A percentile compares a stretch with the other conserved stretches of the same genome.
These are phyloP conservation scores for Liparis tanakae DNA, from an alignment of 2,797 vertebrate species.

Conservation along the genomic window DNA sequence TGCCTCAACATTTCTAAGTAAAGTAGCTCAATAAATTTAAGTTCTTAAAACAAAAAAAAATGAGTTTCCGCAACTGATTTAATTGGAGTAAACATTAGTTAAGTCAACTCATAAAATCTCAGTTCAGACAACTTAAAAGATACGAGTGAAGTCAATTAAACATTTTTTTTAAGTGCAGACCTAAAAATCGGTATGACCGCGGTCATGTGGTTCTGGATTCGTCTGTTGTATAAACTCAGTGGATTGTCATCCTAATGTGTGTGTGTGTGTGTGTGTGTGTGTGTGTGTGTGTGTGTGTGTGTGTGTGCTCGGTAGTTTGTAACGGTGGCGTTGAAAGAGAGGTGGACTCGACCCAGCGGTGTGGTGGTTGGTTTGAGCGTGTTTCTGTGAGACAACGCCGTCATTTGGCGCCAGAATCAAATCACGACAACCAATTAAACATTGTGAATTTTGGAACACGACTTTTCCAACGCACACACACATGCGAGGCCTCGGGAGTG, in stretches of 20 bases:
- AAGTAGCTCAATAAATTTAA: too few relatives aligned
- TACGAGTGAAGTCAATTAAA: too few relatives aligned
- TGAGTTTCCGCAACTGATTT: too few relatives aligned
- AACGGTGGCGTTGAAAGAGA: constrained; percentile 12
- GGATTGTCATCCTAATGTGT: neutral
- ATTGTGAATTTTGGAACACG: constrained; percentile 43
- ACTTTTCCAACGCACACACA: constrained; percentile 17
- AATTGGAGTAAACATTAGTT: too few relatives aligned
- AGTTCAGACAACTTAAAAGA: too few relatives aligned
- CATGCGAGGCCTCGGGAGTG: constrained; percentile 20
- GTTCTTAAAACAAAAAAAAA: too few relatives aligned
- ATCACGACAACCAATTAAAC: constrained; percentile 63
- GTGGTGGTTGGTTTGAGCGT: constrained; percentile 37
- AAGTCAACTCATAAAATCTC: too few relatives aligned
- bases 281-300: neutral
- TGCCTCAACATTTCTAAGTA: too few relatives aligned
- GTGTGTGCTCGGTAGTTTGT: constrained; percentile 5
- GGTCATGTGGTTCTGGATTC: neutral
- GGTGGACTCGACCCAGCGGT: constrained; percentile 36
- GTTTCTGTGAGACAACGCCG: constrained; percentile 54
- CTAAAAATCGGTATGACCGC: neutral
- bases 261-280: neutral
- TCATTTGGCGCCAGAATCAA: constrained; percentile 54
- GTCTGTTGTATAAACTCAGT: neutral
- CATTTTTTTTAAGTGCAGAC: neutral